A percentile compares a stretch with the other conserved stretches of the same genome.
These are phyloP conservation scores for Cichlasoma orientale DNA, from an alignment of 2,797 vertebrate genomes.

Conservation along the genomic window DNA sequence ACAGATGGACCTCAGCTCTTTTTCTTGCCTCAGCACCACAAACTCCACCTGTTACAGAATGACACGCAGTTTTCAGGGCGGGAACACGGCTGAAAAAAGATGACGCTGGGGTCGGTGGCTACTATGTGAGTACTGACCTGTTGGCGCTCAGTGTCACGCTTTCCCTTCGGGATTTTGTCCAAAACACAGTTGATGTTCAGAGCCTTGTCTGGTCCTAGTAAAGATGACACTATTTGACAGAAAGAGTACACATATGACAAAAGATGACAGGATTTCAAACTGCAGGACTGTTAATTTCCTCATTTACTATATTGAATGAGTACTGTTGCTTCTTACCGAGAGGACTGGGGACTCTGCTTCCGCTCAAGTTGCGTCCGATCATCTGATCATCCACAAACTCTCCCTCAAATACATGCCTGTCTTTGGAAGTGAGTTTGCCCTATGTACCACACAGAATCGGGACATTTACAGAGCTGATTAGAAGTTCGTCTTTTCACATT, in stretches of 20 bases:
- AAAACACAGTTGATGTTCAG: constrained; percentile 81
- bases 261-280: background rate
- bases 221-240: constrained; percentile 1
- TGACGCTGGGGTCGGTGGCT: background rate
- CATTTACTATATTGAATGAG: background rate
- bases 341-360: constrained; percentile 32
- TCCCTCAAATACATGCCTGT: constrained; percentile 81
- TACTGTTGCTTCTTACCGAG: constrained; percentile 66
- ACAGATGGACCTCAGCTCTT: constrained; percentile 84
- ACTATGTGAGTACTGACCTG: constrained; percentile 75
- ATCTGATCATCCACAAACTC: constrained; percentile 82
- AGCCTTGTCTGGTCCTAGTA: constrained; percentile 75
- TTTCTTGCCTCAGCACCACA: constrained; percentile 79
- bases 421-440: constrained; percentile 84
- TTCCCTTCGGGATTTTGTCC: constrained; percentile 70
- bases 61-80: background rate
- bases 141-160: constrained; percentile 74
- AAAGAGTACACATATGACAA: constrained; percentile 27
- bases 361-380: constrained; percentile 33
- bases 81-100: no score
- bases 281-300: background rate
- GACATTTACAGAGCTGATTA: background rate
- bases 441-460: constrained; percentile 44
- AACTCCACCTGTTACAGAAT: constrained; percentile 81
- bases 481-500: background rate